Evolutionary conservation across 30 jellyfish, hydroid and myxozoan genomes (phyloP), one percentile per base, ranked within the genome.

Genomic region (Cassiopea xamachana): DNA sequence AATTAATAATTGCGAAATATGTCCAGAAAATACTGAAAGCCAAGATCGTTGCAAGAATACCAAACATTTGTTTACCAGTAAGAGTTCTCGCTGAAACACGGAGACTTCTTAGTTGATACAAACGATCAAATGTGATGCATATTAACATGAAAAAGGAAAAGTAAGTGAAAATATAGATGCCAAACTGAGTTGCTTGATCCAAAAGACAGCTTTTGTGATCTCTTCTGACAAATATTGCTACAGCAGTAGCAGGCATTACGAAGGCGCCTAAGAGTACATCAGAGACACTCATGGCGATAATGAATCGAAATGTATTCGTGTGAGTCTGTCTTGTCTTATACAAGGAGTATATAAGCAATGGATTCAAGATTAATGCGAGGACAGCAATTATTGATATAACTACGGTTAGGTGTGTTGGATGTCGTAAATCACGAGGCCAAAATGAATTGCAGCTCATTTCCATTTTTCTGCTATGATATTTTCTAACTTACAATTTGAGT

Each of bases 111-210:
- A 86, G 48, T 60, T 86, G 93, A 15, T 71, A 43, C 81, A 71
- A 64, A 48, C 93, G 93, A 86, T 75, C 93, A 51, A 86, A n/a
- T 10, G 93, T 18, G 18, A 86, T 79, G 62, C 75, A 18, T 69
- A 74, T 19, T n/a, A 86, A 60, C 93, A 86, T 86, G 61, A 74
- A 60, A 80, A 43, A 86, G 55, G 93, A 86, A 69, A 86, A 74
- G 60, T 86, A 86, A 27, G 27, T 82, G 76, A 86, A 86, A 7
- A 86, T 46, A 47, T 71, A 60, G 60, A 69, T 46, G 48, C 84
- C 74, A 17, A 51, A 86, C 13, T 86, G 87, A 12, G 82, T 68
- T n/a, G 70, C 82, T 60, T 71, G 87, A 18, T 86, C 93, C 67
- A 74, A 75, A 58, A 16, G 50, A 77, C 93, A 86, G 73, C 73